Conservation (phyloP, 2,888 invertebrate genomes). For the Euclidia mi region DNA sequence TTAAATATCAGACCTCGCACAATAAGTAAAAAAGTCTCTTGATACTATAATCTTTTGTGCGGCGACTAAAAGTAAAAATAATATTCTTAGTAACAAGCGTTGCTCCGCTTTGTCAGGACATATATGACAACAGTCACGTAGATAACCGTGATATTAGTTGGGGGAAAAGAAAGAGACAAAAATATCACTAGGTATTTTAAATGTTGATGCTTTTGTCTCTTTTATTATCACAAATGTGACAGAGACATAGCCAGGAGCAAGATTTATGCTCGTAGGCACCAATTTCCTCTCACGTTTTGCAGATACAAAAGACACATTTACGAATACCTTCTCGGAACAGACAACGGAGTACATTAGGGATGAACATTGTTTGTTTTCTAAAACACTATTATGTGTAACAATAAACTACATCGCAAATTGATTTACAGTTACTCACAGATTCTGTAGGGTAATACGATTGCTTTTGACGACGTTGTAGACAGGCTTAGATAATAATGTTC, state of each 20-base stretch:
- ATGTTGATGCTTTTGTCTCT: conserved; percentile 44
- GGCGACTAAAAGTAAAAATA: conserved; percentile 39
- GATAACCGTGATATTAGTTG: conserved; percentile 13
- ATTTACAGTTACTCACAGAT: conserved; percentile 23
- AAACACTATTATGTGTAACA: conserved; percentile 7
- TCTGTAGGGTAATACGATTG: conserved; percentile 13
- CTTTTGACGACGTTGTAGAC: conserved; percentile 4
- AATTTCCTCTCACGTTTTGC: conserved; percentile 40
- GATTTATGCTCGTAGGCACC: conserved; percentile 43
- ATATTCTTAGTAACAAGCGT: conserved; percentile 41
- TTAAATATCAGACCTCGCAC: too few species aligned
- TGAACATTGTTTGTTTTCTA: conserved; percentile 30
- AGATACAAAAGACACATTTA: conserved; percentile 34
- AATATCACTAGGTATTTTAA: conserved; percentile 46
- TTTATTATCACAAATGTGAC: conserved; percentile 55
- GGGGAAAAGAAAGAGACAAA: conserved; percentile 18
- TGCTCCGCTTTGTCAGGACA: conserved; percentile 37
- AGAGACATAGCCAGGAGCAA: conserved; percentile 36
- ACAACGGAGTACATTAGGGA: conserved; percentile 18
- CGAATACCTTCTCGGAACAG: conserved; percentile 26
- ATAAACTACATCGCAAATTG: conserved; percentile 15
- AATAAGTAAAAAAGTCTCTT: too few species aligned
- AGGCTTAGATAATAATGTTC: conserved; percentile 11
- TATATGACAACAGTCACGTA: conserved; percentile 30
- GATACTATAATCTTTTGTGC: not conserved